These are phyloP conservation scores for Squalus acanthias DNA, from an alignment of 2,797 vertebrate species.

Conservation along the genomic window DNA sequence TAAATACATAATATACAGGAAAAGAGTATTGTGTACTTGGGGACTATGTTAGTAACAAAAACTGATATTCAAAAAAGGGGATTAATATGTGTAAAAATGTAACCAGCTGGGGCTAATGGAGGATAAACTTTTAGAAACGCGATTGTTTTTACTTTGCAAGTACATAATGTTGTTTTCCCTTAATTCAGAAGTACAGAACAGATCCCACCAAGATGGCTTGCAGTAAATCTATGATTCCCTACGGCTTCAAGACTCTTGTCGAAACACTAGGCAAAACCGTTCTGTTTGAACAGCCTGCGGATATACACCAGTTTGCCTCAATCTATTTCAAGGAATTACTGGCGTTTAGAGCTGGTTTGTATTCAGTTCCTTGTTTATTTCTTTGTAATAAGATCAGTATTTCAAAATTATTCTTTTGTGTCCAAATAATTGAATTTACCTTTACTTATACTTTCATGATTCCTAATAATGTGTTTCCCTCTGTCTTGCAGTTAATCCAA, in stretches of 20 bases:
- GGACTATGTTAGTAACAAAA: neutral
- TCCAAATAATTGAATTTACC: neutral
- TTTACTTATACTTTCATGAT: neutral
- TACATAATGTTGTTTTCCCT: neutral
- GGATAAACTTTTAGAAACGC: neutral
- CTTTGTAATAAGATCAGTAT: neutral
- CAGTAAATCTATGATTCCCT: neutral
- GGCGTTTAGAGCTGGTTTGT: slow-evolving; percentile 23
- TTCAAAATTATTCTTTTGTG: neutral
- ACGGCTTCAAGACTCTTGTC: slow-evolving; percentile 12
- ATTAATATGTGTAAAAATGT: neutral
- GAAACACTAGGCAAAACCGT: slow-evolving; percentile 22
- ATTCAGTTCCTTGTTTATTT: neutral
- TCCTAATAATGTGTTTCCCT: too few relatives aligned
- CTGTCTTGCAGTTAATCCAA: slow-evolving; percentile 18
- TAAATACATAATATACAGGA: neutral
- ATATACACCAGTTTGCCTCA: slow-evolving; percentile 25
- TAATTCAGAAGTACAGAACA: neutral
- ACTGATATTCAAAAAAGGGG: neutral
- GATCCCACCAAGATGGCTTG: neutral
- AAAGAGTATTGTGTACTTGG: neutral
- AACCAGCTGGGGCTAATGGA: neutral
- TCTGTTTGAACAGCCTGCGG: slow-evolving; percentile 2
- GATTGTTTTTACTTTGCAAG: neutral
- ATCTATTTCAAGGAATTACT: slow-evolving; percentile 32